Percentiles rank a stretch among this genome's conserved stretches.
These are phyloP conservation scores for Philereme transversata DNA, from an alignment of 2,888 invertebrate genomes.

Conservation along the genomic window DNA sequence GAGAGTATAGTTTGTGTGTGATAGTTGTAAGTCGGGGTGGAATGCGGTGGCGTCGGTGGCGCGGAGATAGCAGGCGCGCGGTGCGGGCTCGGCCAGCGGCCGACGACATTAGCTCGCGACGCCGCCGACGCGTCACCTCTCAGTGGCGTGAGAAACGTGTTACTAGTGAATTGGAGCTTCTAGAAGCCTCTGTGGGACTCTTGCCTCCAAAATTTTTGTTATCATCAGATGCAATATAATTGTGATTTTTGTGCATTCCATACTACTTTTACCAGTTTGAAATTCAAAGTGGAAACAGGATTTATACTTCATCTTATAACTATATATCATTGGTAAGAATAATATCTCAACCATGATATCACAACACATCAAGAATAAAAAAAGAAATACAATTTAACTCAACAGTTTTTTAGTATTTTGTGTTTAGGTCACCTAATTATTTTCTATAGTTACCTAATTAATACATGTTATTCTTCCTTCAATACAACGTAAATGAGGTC, in stretches of 20 bases:
- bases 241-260: slow-evolving; percentile 29
- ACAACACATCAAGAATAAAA: too few species aligned
- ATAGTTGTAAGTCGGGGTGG: slow-evolving; percentile 26
- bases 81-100: slow-evolving; percentile 61
- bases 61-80: slow-evolving; percentile 53
- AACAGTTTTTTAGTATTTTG: too few species aligned
- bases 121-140: slow-evolving; percentile 74
- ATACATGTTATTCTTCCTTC: too few species aligned
- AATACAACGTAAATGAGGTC: not conserved
- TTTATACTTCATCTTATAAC: not conserved
- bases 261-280: not conserved
- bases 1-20: slow-evolving; percentile 22
- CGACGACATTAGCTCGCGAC: slow-evolving; percentile 67
- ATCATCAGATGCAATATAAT: slow-evolving; percentile 18
- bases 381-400: too few species aligned
- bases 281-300: slow-evolving; percentile 3
- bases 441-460: too few species aligned
- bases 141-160: slow-evolving; percentile 65
- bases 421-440: too few species aligned
- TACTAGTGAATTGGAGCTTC: slow-evolving; percentile 62
- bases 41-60: slow-evolving; percentile 72
- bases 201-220: slow-evolving; percentile 5
- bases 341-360: not conserved
- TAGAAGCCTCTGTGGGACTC: slow-evolving; percentile 53
- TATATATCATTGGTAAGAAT: slow-evolving; percentile 3